Evolutionary conservation across 2,113 vertebrate genomes (phyloP).

Genomic region (Syngnathus typhle): DNA sequence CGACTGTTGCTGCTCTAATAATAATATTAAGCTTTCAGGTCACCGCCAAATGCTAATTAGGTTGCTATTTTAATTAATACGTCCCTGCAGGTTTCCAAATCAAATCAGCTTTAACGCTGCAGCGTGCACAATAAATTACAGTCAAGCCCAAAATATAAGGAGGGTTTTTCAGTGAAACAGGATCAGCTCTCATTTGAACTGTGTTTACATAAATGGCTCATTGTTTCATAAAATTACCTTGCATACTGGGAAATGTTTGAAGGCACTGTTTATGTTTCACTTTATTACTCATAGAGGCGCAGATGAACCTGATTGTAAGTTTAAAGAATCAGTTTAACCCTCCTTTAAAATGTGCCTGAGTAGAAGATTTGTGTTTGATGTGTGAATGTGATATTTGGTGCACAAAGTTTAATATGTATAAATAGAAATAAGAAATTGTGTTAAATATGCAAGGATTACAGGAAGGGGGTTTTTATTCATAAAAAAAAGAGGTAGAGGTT

Average conservation of each 20-base stretch:
- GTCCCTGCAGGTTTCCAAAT: slow-evolving; percentile 76
- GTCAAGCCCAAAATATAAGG: slow-evolving; percentile 63
- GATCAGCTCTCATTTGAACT: slow-evolving; percentile 53
- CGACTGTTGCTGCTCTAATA: slow-evolving; percentile 74
- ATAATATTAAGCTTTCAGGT: slow-evolving; percentile 75
- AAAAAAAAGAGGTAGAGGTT: not conserved
- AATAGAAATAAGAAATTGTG: no score
- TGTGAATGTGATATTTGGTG: no score
- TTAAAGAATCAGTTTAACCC: slow-evolving; percentile 2
- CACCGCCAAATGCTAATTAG: slow-evolving; percentile 79
- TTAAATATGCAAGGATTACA: not conserved
- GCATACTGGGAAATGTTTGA: slow-evolving; percentile 25
- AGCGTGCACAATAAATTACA: slow-evolving; percentile 68
- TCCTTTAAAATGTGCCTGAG: slow-evolving; percentile 12
- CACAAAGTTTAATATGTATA: no score
- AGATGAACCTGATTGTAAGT: not conserved
- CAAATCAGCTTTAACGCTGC: slow-evolving; percentile 69
- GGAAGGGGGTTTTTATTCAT: not conserved
- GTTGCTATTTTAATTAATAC: slow-evolving; percentile 77
- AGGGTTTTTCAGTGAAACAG: slow-evolving; percentile 52
- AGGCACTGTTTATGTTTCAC: slow-evolving; percentile 43
- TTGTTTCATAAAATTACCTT: slow-evolving; percentile 60
- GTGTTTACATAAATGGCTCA: slow-evolving; percentile 67
- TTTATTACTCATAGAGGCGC: slow-evolving; percentile 55
- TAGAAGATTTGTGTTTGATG: no score